These are phyloP conservation scores for Perithous albicinctus DNA, from an alignment of 2,888 invertebrate species.

Conservation along the genomic window DNA sequence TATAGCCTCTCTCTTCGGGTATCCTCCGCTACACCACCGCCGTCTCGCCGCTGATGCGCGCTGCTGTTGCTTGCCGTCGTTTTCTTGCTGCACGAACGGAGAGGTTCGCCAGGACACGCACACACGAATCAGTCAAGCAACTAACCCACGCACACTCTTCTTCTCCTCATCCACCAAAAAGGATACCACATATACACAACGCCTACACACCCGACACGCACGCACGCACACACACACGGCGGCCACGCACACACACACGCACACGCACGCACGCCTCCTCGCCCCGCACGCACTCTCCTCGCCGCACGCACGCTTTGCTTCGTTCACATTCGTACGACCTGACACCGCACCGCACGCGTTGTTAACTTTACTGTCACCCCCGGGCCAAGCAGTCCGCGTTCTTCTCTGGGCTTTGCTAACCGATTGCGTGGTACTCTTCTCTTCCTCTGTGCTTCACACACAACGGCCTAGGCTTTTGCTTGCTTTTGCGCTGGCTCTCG, in stretches of 20 bases:
- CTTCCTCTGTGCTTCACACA: background rate
- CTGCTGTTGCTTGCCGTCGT: slow-evolving; percentile 41
- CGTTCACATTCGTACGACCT: slow-evolving; percentile 65
- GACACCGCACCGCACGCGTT: slow-evolving; percentile 68
- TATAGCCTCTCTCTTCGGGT: too few relatives aligned
- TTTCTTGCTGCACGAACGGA: slow-evolving; percentile 51
- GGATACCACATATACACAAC: too few relatives aligned
- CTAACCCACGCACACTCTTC: slow-evolving; percentile 55
- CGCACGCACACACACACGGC: slow-evolving; percentile 63
- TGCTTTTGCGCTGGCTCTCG: slow-evolving; percentile 47
- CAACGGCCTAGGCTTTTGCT: background rate
- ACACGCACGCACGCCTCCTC: slow-evolving; percentile 44
- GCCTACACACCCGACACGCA: slow-evolving; percentile 51
- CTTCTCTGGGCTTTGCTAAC: slow-evolving; percentile 12
- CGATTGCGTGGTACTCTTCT: slow-evolving; percentile 15
- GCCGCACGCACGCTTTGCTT: slow-evolving; percentile 57
- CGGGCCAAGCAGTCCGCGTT: slow-evolving; percentile 29
- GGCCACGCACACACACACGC: slow-evolving; percentile 53
- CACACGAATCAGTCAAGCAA: slow-evolving; percentile 29
- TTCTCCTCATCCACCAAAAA: too few relatives aligned
- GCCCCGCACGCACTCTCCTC: slow-evolving; percentile 70
- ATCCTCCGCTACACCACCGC: slow-evolving; percentile 59
- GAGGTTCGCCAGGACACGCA: slow-evolving; percentile 63
- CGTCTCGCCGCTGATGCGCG: slow-evolving; percentile 17
- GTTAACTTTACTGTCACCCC: slow-evolving; percentile 63